Evolutionary conservation across 2,113 vertebrate species (phyloP).

Genomic region (Polypterus senegalus): DNA sequence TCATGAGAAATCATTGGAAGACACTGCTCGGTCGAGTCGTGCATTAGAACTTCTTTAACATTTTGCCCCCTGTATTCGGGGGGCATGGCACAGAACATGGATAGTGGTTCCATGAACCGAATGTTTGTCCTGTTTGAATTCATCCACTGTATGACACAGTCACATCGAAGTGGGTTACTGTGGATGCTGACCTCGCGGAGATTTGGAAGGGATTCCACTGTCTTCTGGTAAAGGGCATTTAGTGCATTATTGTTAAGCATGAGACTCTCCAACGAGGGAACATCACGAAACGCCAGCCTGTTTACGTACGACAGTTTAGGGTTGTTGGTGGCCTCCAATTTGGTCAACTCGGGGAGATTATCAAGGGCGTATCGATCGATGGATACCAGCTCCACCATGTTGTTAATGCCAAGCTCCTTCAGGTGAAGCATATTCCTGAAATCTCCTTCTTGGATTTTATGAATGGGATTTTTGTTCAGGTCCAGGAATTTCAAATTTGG

Average conservation of each 20-base stretch:
- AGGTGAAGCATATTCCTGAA: slow-evolving; percentile 87
- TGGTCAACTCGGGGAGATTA: slow-evolving; percentile 90
- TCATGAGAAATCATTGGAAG: slow-evolving; percentile 86
- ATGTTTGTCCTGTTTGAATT: slow-evolving; percentile 80
- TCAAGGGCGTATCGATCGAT: slow-evolving; percentile 80
- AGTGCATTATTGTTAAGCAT: slow-evolving; percentile 95
- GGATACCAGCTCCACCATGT: slow-evolving; percentile 88
- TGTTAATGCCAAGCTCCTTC: slow-evolving; percentile 92
- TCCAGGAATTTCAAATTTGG: slow-evolving; percentile 93
- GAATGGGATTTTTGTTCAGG: slow-evolving; percentile 93
- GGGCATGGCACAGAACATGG: slow-evolving; percentile 87
- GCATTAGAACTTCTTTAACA: slow-evolving; percentile 70
- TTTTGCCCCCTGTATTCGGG: slow-evolving; percentile 71
- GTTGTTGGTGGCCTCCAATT: slow-evolving; percentile 93
- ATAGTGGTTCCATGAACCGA: slow-evolving; percentile 91
- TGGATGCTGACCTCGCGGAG: slow-evolving; percentile 92
- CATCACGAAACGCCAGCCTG: slow-evolving; percentile 76
- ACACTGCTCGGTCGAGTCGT: slow-evolving; percentile 69
- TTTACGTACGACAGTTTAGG: slow-evolving; percentile 86
- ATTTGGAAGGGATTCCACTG: slow-evolving; percentile 78
- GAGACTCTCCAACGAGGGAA: slow-evolving; percentile 86
- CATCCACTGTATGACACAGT: slow-evolving; percentile 93
- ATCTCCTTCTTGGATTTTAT: slow-evolving; percentile 87
- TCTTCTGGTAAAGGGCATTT: slow-evolving; percentile 80
- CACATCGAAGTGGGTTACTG: slow-evolving; percentile 85